A percentile compares a stretch with the other conserved stretches of the same genome.
Conservation (phyloP, 2,888 invertebrate species). For the Camponotus fellah region DNA sequence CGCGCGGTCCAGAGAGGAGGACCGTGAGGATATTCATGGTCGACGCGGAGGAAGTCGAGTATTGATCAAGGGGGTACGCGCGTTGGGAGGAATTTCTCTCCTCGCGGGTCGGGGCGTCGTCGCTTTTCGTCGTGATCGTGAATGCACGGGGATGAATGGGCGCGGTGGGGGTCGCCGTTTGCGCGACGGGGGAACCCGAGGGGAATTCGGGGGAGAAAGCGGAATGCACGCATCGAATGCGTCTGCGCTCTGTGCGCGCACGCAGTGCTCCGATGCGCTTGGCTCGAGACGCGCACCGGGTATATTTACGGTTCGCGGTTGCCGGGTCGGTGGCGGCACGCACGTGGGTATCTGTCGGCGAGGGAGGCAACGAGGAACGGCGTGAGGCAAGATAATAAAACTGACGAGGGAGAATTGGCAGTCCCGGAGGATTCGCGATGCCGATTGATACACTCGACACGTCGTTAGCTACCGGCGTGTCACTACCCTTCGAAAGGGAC, state of each 20-base stretch:
- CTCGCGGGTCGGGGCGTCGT: slow-evolving; percentile 48
- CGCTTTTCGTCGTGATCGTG: slow-evolving; percentile 47
- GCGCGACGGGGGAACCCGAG: background rate
- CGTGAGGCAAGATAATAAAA: background rate
- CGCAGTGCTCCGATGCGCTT: slow-evolving; percentile 44
- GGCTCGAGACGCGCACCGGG: background rate
- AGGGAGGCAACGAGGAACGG: background rate
- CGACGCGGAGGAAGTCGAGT: slow-evolving; percentile 76
- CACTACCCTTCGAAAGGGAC: background rate
- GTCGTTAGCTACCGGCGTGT: slow-evolving; percentile 13
- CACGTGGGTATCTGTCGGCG: slow-evolving; percentile 38
- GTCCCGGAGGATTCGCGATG: slow-evolving; percentile 29
- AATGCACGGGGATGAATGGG: slow-evolving; percentile 51
- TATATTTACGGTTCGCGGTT: slow-evolving; percentile 9
- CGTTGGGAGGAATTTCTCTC: slow-evolving; percentile 72
- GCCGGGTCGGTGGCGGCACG: slow-evolving; percentile 27
- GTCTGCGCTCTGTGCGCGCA: slow-evolving; percentile 36
- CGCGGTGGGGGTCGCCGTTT: slow-evolving; percentile 33
- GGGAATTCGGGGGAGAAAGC: background rate
- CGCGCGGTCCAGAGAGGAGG: slow-evolving; percentile 68
- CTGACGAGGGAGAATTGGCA: background rate
- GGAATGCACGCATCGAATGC: slow-evolving; percentile 30
- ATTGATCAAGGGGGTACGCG: slow-evolving; percentile 80
- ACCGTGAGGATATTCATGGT: slow-evolving; percentile 66
- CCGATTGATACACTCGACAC: slow-evolving; percentile 9